Base-by-base conservation (phyloP, 2,888 invertebrate genomes). In the Hipparchia semele region DNA sequence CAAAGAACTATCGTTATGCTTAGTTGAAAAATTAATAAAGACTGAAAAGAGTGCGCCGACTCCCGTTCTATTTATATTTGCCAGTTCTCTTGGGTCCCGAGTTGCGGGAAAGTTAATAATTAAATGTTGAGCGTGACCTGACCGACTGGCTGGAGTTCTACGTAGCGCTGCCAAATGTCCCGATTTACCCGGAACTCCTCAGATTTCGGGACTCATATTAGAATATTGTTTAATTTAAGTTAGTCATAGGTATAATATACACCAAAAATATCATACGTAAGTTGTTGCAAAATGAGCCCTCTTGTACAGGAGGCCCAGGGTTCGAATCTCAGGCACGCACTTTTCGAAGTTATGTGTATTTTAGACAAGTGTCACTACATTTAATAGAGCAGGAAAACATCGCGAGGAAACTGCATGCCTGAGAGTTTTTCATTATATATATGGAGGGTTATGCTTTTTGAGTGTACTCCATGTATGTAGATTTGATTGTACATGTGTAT, bases 91-190 rank as follows among this genome's bases (percentile, higher is more conserved):
- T 75, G 79, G 78, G 78, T 73, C 75, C 75, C 70, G 68, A 77
- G 74, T 80, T 78, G 79, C 77, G 77, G 79, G 72, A 72, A 79
- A 80, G 75, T 80, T 80, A 79, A 79, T 81, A 79, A 80, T 81
- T 80, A 80, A 81, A 79, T 79, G 80, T 79, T 78, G 75, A 69
- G 76, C 74, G 77, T 76, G 78, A 76, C 78, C 76, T 73, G 75
- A 77, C 76, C 76, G 73, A 73, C 69, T 73, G 71, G 70, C 72
- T 73, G 64, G 64, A 72, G 76, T 71, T 73, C 70, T 68, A 61
- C 58, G 65, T 45, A 66, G 70, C 61, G 71, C 46, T 75, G 77
- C 71, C 75, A 73, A 72, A 69, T 72, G 61, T 39, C 39, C 59
- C 49, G 49, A 59, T 68, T 68, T 68, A 46, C 9, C 9, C 6